Evolutionary conservation across 92 coral and sea anemone genomes (phyloP), one percentile per base, ranked within the genome.

Genomic region (Epizoanthus stellaris): DNA sequence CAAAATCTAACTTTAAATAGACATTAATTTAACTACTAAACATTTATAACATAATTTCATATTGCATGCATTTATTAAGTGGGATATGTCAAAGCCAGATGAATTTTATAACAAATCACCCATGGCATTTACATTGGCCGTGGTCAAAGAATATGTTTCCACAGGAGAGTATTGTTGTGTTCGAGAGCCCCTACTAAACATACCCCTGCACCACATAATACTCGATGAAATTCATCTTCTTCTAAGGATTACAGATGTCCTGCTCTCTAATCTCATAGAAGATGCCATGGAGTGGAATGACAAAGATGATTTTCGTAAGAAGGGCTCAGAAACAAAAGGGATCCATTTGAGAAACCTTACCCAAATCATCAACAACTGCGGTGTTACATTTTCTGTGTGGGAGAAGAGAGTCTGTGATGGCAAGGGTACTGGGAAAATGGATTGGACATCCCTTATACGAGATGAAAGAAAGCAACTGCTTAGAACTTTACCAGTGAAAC

Each of bases 271-370:
- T 52, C 14, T 85, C 2, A 34, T 85, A 13, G 76, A 85, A 61
- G 88, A 73, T 47, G 80, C 88, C 7, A 85, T 85, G 72, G 90
- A 89, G 70, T 39, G 85, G 73, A 93, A 89, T 85, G 90, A 91
- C 13, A 74, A 67, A 59, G 91, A 88, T 1, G 77, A 84, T 45
- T 49, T 65, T 56, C 39, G 16, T 6, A 73, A 65, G 80, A 73
- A 64, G 34, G 66, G 81, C 11, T 70, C 88, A 13, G 70, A 19
- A 47, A 60, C 59, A 6, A 89, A 85, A 77, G 87, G 87, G 9
- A 62, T 61, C 3, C 87, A 89, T 25, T 64, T 89, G 39, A 43
- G 85, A 84, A 57, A 67, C 5, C 58, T 89, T 1, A 52, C 81
- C 8, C 19, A 49, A 10, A 3, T 75, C 0, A 85, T 89, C 1